Evolutionary conservation across 2,797 vertebrate genomes (phyloP).

Genomic region (Typhlichthys eigenmanni): DNA sequence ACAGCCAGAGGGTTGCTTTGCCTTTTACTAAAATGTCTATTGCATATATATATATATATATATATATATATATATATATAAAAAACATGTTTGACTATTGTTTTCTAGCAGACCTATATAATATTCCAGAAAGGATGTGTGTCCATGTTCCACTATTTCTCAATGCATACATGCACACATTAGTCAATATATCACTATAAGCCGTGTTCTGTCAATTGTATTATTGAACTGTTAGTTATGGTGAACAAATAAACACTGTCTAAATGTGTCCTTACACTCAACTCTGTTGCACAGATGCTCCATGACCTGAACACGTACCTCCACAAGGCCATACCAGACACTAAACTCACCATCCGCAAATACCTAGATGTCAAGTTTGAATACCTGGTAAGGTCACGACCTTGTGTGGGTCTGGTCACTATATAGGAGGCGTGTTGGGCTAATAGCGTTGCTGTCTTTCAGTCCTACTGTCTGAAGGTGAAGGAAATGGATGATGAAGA

Average conservation of each 20-base stretch:
- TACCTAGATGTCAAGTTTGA: slow-evolving; percentile 99
- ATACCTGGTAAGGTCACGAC: slow-evolving; percentile 84
- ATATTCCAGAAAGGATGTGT: no score
- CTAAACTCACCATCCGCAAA: slow-evolving; percentile 97
- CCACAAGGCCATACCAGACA: slow-evolving; percentile 98
- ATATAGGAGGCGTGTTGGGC: neutral
- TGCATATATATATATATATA: no score
- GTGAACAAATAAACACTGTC: neutral
- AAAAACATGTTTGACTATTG: neutral
- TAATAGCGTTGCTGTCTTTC: slow-evolving; percentile 24
- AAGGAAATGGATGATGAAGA: slow-evolving; percentile 99
- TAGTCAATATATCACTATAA: no score
- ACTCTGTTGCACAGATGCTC: slow-evolving; percentile 84
- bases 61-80: no score
- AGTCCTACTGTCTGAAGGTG: slow-evolving; percentile 99
- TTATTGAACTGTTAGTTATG: no score
- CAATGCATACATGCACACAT: no score
- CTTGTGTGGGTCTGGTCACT: neutral
- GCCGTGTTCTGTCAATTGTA: no score
- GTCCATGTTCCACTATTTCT: no score
- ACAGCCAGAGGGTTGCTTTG: neutral
- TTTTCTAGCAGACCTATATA: no score
- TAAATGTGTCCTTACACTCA: slow-evolving; percentile 15
- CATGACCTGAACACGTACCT: slow-evolving; percentile 97
- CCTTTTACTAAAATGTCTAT: neutral